Evolutionary conservation across 2,113 vertebrate species (phyloP).

Genomic region (Pseudopodoces humilis): DNA sequence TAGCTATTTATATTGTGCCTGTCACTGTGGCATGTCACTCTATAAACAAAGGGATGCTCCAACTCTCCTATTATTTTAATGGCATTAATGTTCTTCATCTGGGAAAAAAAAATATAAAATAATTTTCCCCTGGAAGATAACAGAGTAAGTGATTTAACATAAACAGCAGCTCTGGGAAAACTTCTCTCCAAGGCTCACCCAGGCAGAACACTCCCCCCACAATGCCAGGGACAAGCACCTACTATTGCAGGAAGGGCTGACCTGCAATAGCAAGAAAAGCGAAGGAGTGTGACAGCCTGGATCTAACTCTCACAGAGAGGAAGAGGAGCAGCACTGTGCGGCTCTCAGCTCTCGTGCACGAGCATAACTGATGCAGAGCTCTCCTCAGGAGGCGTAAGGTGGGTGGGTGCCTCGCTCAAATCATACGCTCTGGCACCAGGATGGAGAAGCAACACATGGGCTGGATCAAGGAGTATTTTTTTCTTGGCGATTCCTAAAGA

Average conservation of each 20-base stretch:
- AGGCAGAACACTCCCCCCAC: neutral
- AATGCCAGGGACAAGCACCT: neutral
- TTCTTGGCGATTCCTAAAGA: constrained; percentile 46
- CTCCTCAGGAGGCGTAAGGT: neutral
- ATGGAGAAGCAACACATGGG: neutral
- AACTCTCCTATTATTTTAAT: constrained; percentile 54
- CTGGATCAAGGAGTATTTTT: constrained; percentile 12
- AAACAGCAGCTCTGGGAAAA: neutral
- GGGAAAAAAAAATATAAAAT: neutral
- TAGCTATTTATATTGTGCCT: constrained; percentile 42
- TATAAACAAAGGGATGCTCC: constrained; percentile 26
- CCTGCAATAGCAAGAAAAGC: fast-evolving
- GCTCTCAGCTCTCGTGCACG: fast-evolving
- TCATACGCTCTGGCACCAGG: neutral
- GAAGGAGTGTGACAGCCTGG: neutral
- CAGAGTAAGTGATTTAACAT: neutral
- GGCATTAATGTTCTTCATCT: neutral
- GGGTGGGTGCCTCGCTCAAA: neutral
- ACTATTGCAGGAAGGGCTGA: neutral
- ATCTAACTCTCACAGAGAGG: neutral
- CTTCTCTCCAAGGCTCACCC: neutral
- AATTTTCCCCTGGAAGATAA: neutral
- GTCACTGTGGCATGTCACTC: constrained; percentile 36
- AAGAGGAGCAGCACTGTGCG: neutral
- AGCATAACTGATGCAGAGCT: neutral